Conservation (phyloP, 2,888 invertebrate genomes). For the Volucella zonaria region DNA sequence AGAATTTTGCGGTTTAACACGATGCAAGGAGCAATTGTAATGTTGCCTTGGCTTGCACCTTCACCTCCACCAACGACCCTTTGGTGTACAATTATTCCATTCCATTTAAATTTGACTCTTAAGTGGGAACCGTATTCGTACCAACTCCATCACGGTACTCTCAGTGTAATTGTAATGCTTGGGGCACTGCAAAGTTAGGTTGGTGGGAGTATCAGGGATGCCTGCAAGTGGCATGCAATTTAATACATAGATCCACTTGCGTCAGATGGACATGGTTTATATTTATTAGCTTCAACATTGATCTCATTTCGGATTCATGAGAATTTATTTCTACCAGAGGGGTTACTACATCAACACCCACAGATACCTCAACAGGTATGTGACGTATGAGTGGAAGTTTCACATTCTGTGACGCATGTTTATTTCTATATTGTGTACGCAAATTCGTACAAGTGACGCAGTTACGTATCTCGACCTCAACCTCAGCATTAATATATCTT, state of each 20-base stretch:
- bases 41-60: background rate
- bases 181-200: background rate
- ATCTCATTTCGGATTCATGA: slow-evolving; percentile 24
- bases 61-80: background rate
- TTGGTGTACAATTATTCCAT: slow-evolving; percentile 57
- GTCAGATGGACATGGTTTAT: background rate
- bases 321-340: slow-evolving; percentile 1
- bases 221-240: slow-evolving; percentile 5
- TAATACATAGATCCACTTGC: slow-evolving; percentile 5
- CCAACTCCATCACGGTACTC: background rate
- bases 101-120: slow-evolving; percentile 62
- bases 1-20: slow-evolving; percentile 36
- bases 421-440: too few relatives aligned
- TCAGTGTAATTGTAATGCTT: background rate
- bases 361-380: background rate
- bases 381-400: background rate
- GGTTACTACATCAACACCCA: background rate
- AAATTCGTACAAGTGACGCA: background rate
- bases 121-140: slow-evolving; percentile 14
- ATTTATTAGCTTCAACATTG: slow-evolving; percentile 8
- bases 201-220: slow-evolving; percentile 1
- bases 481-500: background rate
- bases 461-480: background rate
- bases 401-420: too few relatives aligned
- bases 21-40: background rate